Evolutionary conservation across 2,888 invertebrate species (phyloP), one percentile per base, ranked within the genome.

Genomic region (Pegoplata infirma): DNA sequence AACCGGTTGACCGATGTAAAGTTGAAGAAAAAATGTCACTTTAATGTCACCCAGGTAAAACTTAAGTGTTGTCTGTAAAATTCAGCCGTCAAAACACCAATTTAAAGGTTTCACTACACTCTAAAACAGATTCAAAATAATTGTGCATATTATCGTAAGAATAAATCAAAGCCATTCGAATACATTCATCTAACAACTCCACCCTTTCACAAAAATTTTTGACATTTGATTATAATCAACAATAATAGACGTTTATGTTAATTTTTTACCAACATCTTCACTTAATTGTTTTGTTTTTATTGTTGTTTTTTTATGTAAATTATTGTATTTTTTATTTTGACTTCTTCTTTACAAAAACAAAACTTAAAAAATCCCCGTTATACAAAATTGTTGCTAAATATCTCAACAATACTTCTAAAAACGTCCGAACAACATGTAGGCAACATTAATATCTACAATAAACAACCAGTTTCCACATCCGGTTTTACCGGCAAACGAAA

Each of bases 401-500:
- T 44, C 74, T 66, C 47, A 49, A 71, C 79, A 67, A 79, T 63
- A 58, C 23, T 64, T 63, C 68, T 73, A 73, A n/a, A n/a, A 61
- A 63, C 28, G 32, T 58, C 55, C 21, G n/a, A 64, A 25, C 64
- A 64, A 64, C 66, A 44, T 64, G 49, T 58, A 71, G 44, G 21
- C 67, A 67, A 40, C 23, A 66, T n/a, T n/a, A n/a, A n/a, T n/a
- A n/a, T 56, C 56, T 40, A 51, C 53, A 64, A n/a, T n/a, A 53
- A 40, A 44, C 66, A 79, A 79, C 79, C 79, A 71, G 79, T 79
- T 79, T 75, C 75, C 69, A 79, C 79, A 79, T 79, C 79, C 79
- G 79, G 79, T 79, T 79, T 75, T 79, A 25, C 71, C 75, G 75
- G 79, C 79, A 74, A 71, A 63, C 46, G 40, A n/a, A n/a, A 49